Conservation (phyloP, 2,888 invertebrate genomes). For the Rhamnusium bicolor region DNA sequence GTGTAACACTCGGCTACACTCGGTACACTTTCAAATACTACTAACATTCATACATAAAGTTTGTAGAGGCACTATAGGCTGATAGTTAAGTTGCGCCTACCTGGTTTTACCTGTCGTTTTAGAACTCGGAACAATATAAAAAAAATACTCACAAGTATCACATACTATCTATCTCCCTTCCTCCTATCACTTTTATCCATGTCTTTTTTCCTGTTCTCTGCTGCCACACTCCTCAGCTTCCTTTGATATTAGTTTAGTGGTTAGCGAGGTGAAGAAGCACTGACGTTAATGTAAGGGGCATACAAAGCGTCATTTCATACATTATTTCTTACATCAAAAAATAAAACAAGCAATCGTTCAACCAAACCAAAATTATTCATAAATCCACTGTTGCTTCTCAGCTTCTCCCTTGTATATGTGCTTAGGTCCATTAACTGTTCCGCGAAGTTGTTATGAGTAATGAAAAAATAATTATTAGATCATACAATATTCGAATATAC, state of each 20-base stretch:
- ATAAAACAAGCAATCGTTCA: not conserved
- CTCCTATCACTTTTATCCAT: constrained; percentile 8
- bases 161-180: constrained; percentile 23
- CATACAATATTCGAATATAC: not conserved
- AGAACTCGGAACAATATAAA: constrained; percentile 38
- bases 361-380: not conserved
- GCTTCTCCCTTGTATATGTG: not conserved
- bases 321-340: not conserved
- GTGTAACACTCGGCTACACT: constrained; percentile 41
- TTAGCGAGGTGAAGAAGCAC: not conserved
- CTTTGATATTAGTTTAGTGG: not conserved
- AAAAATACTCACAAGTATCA: constrained; percentile 38
- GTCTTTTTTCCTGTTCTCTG: constrained; percentile 20
- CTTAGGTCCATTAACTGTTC: not conserved
- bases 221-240: constrained; percentile 11
- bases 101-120: constrained; percentile 50
- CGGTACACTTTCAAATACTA: constrained; percentile 51
- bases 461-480: not conserved
- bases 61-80: constrained; percentile 40
- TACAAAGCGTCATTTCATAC: not conserved
- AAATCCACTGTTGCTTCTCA: no score
- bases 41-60: constrained; percentile 42
- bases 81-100: constrained; percentile 43
- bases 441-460: not conserved
- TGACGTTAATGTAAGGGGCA: not conserved